Conservation (phyloP, 2,888 invertebrate genomes). For the Helobdella robusta region DNA sequence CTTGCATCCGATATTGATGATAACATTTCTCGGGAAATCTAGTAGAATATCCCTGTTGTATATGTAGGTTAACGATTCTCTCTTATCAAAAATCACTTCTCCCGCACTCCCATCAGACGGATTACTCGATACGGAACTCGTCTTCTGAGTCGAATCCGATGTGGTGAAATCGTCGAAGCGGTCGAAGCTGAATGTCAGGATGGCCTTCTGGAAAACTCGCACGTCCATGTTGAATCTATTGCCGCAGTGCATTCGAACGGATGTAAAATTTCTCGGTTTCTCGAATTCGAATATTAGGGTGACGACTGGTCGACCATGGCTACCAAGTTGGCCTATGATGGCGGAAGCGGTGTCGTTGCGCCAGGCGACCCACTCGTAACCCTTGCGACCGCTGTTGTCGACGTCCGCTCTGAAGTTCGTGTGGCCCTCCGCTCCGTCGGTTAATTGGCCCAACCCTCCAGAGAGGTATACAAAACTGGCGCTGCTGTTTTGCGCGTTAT, state of each 20-base stretch:
- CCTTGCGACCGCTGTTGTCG: conserved; percentile 49
- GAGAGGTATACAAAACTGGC: conserved; percentile 52
- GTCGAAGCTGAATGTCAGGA: conserved; percentile 62
- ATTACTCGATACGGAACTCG: too few species aligned
- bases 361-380: conserved; percentile 83
- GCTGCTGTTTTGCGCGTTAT: background rate
- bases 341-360: conserved; percentile 46
- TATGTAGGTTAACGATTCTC: conserved; percentile 58
- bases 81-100: too few species aligned
- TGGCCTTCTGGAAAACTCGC: conserved; percentile 70
- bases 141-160: too few species aligned
- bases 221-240: conserved; percentile 77
- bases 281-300: conserved; percentile 78
- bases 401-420: conserved; percentile 63
- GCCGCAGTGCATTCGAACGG: conserved; percentile 71
- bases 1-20: conserved; percentile 66
- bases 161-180: too few species aligned
- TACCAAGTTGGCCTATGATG: background rate
- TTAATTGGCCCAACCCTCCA: conserved; percentile 71
- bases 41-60: conserved; percentile 69
- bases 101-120: too few species aligned
- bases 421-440: conserved; percentile 69
- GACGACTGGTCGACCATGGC: conserved; percentile 53
- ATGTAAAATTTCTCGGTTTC: conserved; percentile 74
- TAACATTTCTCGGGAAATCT: conserved; percentile 72